A percentile compares a stretch with the other conserved stretches of the same genome.
These are phyloP conservation scores for Sebastes diploproa DNA, from an alignment of 2,797 vertebrate genomes.

Conservation along the genomic window DNA sequence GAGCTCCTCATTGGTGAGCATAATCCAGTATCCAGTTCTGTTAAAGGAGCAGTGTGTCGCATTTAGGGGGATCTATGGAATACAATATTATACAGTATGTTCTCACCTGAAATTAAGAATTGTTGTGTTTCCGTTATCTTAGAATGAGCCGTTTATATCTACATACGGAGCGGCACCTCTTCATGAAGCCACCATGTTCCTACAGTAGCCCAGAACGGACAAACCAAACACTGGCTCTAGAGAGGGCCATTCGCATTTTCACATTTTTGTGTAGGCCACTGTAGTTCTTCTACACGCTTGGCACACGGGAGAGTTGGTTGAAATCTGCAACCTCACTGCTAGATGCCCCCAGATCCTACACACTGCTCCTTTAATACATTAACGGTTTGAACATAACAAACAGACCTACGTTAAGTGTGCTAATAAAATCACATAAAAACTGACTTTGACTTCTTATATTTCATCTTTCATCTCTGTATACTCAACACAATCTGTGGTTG, in stretches of 20 bases:
- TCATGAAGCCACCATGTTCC: no score
- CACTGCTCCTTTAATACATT: neutral
- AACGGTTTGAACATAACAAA: neutral
- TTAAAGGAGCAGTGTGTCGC: no score
- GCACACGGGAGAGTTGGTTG: neutral
- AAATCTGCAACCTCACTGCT: neutral
- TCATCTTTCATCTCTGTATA: neutral
- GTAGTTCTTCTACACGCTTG: neutral
- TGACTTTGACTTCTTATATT: neutral
- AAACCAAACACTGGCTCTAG: no score
- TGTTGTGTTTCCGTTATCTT: no score
- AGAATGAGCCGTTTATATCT: no score
- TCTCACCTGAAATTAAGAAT: no score
- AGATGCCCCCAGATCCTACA: neutral
- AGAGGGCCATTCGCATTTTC: no score
- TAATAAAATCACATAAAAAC: neutral
- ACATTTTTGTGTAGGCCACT: accelerated
- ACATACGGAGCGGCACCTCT: no score
- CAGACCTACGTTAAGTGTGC: neutral
- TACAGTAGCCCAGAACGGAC: no score
- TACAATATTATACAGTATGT: no score
- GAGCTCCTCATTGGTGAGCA: neutral
- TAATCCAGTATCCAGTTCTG: no score
- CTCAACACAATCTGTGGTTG: neutral
- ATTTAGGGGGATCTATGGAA: no score